Percentiles rank a stretch among this genome's conserved stretches.
Evolutionary conservation across 2,113 vertebrate species (phyloP).

Genomic region (Hymenochirus boettgeri): DNA sequence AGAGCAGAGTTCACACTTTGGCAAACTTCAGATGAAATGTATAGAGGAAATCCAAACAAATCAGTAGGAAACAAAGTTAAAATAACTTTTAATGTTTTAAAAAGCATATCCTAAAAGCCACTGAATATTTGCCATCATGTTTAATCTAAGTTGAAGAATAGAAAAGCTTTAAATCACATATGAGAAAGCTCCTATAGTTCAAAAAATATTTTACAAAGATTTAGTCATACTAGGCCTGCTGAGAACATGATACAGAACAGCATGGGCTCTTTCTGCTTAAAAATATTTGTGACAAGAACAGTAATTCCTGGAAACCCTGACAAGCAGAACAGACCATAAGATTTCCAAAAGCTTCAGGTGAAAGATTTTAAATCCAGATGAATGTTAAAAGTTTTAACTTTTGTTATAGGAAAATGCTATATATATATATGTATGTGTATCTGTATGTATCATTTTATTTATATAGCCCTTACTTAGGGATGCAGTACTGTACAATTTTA

Average conservation of each 20-base stretch:
- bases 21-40: conserved; percentile 5
- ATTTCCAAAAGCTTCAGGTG: too few relatives aligned
- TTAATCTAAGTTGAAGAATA: conserved; percentile 25
- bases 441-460: too few relatives aligned
- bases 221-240: conserved; percentile 27
- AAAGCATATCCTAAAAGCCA: conserved; percentile 25
- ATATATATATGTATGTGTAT: too few relatives aligned
- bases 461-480: too few relatives aligned
- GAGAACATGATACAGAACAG: conserved; percentile 40
- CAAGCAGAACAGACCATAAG: too few relatives aligned
- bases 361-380: too few relatives aligned
- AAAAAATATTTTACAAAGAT: conserved; percentile 37
- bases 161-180: conserved; percentile 32
- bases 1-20: too few relatives aligned
- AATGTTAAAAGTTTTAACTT: too few relatives aligned
- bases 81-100: conserved; percentile 25
- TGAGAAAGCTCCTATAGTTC: conserved; percentile 23
- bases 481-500: too few relatives aligned
- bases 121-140: conserved; percentile 20
- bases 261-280: conserved; percentile 25
- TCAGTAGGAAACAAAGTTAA: conserved; percentile 26
- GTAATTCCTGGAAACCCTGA: conserved; percentile 27
- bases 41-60: conserved; percentile 14
- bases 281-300: conserved; percentile 37
- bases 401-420: too few relatives aligned